Evolutionary conservation across 2,888 invertebrate species (phyloP).

Genomic region (Gasteruption jaculator): DNA sequence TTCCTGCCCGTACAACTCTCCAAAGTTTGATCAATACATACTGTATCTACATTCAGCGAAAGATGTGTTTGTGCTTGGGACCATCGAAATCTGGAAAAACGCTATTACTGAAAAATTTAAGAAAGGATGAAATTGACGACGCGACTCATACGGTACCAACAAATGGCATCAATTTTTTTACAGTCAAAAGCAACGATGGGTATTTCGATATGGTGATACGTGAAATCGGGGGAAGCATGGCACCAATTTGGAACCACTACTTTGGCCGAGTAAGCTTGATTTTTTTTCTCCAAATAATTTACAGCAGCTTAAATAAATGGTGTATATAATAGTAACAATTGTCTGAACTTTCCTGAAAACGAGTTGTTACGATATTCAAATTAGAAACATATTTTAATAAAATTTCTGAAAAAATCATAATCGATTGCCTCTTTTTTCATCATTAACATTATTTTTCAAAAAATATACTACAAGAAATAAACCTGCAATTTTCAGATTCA

Average conservation of each 20-base stretch:
- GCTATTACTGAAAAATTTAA: conserved; percentile 69
- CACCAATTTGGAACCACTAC: conserved; percentile 76
- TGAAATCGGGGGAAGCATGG: conserved; percentile 80
- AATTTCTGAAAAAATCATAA: too few species aligned
- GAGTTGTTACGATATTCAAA: too few species aligned
- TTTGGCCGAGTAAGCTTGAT: conserved; percentile 58
- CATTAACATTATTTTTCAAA: too few species aligned
- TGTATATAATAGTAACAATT: too few species aligned
- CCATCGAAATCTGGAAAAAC: conserved; percentile 80
- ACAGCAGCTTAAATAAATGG: too few species aligned
- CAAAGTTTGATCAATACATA: too few species aligned
- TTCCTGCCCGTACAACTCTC: too few species aligned
- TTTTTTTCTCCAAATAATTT: too few species aligned
- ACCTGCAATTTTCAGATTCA: conserved; percentile 34
- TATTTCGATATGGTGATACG: conserved; percentile 60
- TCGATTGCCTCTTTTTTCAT: too few species aligned
- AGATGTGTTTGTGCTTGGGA: conserved; percentile 67
- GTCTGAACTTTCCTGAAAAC: too few species aligned
- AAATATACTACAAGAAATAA: too few species aligned
- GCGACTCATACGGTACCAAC: conserved; percentile 78
- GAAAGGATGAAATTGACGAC: conserved; percentile 68
- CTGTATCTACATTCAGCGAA: conserved; percentile 16
- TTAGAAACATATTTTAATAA: conserved; percentile 5
- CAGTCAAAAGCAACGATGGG: conserved; percentile 56
- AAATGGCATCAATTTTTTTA: conserved; percentile 73